Evolutionary conservation across 2,797 vertebrate species (phyloP).

Genomic region (Percopsis omiscomaycus): DNA sequence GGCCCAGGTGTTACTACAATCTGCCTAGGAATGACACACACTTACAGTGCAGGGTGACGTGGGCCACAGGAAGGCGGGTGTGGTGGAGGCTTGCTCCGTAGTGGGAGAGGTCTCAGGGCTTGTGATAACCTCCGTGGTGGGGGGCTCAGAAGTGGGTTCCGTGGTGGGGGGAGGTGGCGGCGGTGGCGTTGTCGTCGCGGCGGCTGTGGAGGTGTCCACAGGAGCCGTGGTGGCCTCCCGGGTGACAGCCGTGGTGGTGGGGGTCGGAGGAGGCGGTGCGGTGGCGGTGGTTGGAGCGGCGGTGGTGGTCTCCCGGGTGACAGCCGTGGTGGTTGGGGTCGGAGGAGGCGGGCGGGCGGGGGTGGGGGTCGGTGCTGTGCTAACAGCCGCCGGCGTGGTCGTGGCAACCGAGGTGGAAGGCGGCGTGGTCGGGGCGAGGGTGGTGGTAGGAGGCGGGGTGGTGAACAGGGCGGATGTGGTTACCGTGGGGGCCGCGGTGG

Average conservation of each 20-base stretch:
- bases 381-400: neutral
- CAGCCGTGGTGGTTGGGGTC: constrained; percentile 16
- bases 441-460: constrained; percentile 17
- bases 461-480: constrained; percentile 33
- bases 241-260: constrained; percentile 16
- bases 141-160: constrained; percentile 35
- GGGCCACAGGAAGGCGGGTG: constrained; percentile 65
- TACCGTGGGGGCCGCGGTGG: constrained; percentile 15
- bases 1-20: constrained; percentile 7
- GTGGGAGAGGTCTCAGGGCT: constrained; percentile 47
- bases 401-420: neutral
- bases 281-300: constrained; percentile 22
- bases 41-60: constrained; percentile 79
- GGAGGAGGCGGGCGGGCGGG: constrained; percentile 22
- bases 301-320: constrained; percentile 21
- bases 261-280: constrained; percentile 17
- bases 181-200: constrained; percentile 36
- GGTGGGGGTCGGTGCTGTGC: constrained; percentile 26
- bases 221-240: constrained; percentile 35
- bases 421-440: neutral
- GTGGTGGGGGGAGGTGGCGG: constrained; percentile 31
- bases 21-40: neutral
- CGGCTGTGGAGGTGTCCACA: constrained; percentile 28
- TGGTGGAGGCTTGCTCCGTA: constrained; percentile 53
- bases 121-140: constrained; percentile 50